Evolutionary conservation across 2,797 vertebrate genomes (phyloP).

Genomic region (Rhyacichthys aspro): DNA sequence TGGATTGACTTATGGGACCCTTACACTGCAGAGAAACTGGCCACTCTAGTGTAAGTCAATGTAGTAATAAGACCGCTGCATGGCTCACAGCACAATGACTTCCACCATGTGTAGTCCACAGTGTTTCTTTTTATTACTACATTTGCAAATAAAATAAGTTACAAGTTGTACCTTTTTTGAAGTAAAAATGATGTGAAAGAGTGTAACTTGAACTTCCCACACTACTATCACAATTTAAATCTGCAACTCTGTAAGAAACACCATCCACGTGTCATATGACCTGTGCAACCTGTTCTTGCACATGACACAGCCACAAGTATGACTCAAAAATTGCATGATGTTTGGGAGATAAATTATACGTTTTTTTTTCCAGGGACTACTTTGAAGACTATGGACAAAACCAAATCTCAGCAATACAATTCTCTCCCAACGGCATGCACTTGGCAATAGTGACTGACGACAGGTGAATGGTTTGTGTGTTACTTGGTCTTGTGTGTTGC

Average conservation of each 20-base stretch:
- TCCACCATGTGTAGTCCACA: too few species aligned
- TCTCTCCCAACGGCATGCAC: slow-evolving; percentile 90
- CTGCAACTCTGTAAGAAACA: background rate
- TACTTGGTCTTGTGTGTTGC: background rate
- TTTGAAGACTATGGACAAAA: slow-evolving; percentile 75
- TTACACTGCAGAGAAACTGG: slow-evolving; percentile 90
- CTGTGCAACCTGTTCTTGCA: slow-evolving; percentile 7
- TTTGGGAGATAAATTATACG: background rate
- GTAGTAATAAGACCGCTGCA: background rate
- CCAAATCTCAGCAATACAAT: slow-evolving; percentile 89
- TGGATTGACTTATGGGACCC: slow-evolving; percentile 97
- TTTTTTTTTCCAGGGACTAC: slow-evolving; percentile 71
- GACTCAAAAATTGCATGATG: background rate
- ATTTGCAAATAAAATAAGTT: background rate
- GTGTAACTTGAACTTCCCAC: slow-evolving; percentile 1
- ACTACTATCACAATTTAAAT: slow-evolving; percentile 16
- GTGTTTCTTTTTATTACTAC: background rate
- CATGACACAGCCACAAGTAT: background rate
- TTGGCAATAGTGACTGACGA: slow-evolving; percentile 91
- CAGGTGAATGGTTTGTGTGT: slow-evolving; percentile 77
- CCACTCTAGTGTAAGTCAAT: slow-evolving; percentile 84
- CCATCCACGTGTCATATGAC: slow-evolving; percentile 3
- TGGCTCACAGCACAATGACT: background rate
- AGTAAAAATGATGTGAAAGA: background rate
- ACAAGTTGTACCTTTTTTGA: too few species aligned